A percentile compares a stretch with the other conserved stretches of the same genome.
Conservation (phyloP, 2,113 vertebrate genomes). For the Burhinus oedicnemus region DNA sequence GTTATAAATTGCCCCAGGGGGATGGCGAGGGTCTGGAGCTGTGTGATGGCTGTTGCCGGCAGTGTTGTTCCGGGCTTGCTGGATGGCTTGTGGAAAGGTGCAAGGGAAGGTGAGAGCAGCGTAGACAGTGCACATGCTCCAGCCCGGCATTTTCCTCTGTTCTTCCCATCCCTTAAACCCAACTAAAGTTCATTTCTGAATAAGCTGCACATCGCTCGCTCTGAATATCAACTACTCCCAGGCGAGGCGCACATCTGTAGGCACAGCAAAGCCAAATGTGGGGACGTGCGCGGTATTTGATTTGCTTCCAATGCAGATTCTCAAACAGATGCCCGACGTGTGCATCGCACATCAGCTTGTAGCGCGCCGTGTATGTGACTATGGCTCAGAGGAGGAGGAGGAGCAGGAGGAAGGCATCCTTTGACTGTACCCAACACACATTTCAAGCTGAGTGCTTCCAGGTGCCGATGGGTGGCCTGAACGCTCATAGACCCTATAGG, state of each 20-base stretch:
- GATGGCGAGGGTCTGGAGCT: accelerated
- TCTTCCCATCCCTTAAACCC: background rate
- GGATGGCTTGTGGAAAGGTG: background rate
- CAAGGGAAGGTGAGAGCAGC: background rate
- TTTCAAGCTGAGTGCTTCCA: background rate
- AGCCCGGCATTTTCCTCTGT: background rate
- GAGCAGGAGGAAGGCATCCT: background rate
- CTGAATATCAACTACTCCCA: background rate
- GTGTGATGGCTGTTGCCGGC: background rate
- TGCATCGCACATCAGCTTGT: background rate
- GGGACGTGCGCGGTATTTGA: background rate
- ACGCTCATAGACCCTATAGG: no score
- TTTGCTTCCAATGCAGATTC: background rate
- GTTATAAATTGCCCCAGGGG: background rate
- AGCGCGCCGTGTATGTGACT: accelerated
- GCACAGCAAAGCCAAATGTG: background rate
- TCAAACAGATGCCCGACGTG: background rate
- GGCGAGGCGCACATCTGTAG: background rate
- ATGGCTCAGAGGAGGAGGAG: background rate
- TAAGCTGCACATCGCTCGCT: accelerated
- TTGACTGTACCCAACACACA: background rate
- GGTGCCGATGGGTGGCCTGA: background rate
- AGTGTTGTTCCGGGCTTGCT: background rate
- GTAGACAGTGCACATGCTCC: accelerated
- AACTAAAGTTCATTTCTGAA: background rate